A percentile compares a stretch with the other conserved stretches of the same genome.
phyloP scores from a whole-genome alignment of 2,888 invertebrate species.

The Nipponacmea schrenckii region DNA sequence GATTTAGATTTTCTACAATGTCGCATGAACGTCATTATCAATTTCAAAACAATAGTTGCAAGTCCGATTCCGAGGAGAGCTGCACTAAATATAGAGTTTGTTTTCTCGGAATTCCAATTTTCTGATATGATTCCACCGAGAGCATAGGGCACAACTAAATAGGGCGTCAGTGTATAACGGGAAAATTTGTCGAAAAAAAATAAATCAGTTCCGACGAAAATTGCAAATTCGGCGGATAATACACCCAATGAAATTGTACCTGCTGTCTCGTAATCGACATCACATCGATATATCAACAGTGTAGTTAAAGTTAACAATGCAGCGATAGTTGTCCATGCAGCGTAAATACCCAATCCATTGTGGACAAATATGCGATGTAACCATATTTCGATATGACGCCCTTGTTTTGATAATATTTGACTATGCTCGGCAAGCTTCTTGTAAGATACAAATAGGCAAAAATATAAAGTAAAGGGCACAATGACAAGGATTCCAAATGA shows the following conservation, averaged over 20 bases:
- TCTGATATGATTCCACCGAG: conserved; percentile 51
- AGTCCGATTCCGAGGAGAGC: conserved; percentile 42
- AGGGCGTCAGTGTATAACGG: conserved; percentile 61
- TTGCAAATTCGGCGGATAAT: conserved; percentile 43
- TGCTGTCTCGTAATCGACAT: conserved; percentile 35
- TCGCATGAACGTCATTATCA: conserved; percentile 32
- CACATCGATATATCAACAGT: conserved; percentile 45
- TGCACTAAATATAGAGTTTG: conserved; percentile 50
- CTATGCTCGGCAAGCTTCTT: conserved; percentile 40
- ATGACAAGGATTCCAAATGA: conserved; percentile 38
- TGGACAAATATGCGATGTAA: conserved; percentile 54
- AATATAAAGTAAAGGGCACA: conserved; percentile 43
- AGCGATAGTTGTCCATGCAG: conserved; percentile 59
- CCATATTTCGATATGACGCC: conserved; percentile 53
- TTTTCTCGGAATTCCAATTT: conserved; percentile 44
- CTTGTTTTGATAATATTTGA: conserved; percentile 37
- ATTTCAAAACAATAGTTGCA: conserved; percentile 29
- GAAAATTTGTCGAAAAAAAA: conserved; percentile 54
- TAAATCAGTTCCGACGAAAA: conserved; percentile 53
- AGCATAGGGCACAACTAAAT: conserved; percentile 56
- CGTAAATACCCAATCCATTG: conserved; percentile 61
- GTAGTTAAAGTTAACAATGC: conserved; percentile 59
- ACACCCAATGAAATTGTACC: conserved; percentile 50
- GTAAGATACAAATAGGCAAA: conserved; percentile 46
- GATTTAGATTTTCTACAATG: conserved; percentile 28